Evolutionary conservation across 2,888 invertebrate species (phyloP), one percentile per base, ranked within the genome.

Genomic region (Rhagophthalmus giganteus): DNA sequence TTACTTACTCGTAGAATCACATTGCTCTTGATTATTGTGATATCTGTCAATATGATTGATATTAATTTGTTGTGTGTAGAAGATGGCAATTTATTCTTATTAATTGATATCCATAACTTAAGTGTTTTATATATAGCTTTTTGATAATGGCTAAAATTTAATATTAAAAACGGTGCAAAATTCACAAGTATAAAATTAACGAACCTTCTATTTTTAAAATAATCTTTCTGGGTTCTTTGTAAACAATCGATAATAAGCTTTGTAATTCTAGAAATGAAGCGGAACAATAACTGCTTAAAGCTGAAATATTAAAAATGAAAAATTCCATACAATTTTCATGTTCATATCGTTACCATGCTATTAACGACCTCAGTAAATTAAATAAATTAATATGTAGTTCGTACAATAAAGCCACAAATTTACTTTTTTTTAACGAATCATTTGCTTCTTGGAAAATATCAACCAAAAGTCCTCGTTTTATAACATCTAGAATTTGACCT

Each of bases 201-300:
- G n/a, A 41, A 53, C 52, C 40, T 35, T 10, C 15, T 33, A 11
- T 12, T 45, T 39, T 7, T 25, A 30, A 54, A 49, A 33, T 34
- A 47, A 30, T 49, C 28, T 25, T 55, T 41, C 27, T 40, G 44
- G 1, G 52, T 55, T 15, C 50, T 45, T 34, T 45, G 50, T 24
- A 60, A 48, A 27, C 47, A 54, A 44, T 60, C 58, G 24, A 58
- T 39, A 16, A 62, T 35, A 31, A 60, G 26, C 31, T 59, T 60
- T 5, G 52, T 51, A 27, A 60, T 58, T 16, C 20, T 20, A 42
- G 44, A 38, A 11, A 58, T 50, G 42, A 52, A 55, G 13, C 54
- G 59, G 38, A 60, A 38, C 35, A 62, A 53, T 51, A 56, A 55
- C 15, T 47, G 32, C 27, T 51, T 50, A 20, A 56, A 50, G 16